Conservation (phyloP, 2,113 vertebrate species). For the Callospermophilus lateralis region DNA sequence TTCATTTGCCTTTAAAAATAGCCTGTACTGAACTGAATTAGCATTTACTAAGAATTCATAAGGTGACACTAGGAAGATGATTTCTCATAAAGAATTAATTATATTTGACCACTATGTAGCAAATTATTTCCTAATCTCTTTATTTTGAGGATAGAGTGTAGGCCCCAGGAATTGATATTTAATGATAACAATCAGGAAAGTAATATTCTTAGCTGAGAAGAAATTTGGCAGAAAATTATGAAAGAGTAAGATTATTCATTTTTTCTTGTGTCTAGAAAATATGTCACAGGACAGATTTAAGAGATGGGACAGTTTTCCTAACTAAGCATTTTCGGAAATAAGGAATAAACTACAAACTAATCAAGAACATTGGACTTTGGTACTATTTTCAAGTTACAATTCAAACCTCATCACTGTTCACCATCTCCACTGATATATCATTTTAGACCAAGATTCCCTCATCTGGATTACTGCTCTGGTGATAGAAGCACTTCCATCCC, state of each 20-base stretch:
- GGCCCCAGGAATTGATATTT: background rate
- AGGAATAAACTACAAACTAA: background rate
- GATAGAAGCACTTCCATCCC: background rate
- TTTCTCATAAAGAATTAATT: background rate
- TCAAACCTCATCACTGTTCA: background rate
- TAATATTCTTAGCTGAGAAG: background rate
- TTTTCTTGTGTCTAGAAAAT: background rate
- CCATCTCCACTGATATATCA: background rate
- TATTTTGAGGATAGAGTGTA: background rate
- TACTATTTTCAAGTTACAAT: background rate
- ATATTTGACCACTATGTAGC: background rate
- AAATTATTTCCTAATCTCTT: background rate
- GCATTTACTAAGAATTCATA: constrained; percentile 5
- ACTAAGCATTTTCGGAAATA: background rate
- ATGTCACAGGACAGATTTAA: background rate
- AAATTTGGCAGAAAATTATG: constrained; percentile 8
- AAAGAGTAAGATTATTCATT: background rate
- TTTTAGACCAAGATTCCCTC: background rate
- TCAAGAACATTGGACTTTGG: background rate
- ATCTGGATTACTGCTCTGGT: background rate
- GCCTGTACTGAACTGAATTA: background rate
- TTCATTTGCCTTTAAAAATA: constrained; percentile 49
- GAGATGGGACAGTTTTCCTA: background rate
- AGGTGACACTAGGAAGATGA: background rate
- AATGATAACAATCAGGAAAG: background rate